A percentile compares a stretch with the other conserved stretches of the same genome.
These are phyloP conservation scores for Leptoclinus maculatus DNA, from an alignment of 2,797 vertebrate genomes.

Conservation along the genomic window DNA sequence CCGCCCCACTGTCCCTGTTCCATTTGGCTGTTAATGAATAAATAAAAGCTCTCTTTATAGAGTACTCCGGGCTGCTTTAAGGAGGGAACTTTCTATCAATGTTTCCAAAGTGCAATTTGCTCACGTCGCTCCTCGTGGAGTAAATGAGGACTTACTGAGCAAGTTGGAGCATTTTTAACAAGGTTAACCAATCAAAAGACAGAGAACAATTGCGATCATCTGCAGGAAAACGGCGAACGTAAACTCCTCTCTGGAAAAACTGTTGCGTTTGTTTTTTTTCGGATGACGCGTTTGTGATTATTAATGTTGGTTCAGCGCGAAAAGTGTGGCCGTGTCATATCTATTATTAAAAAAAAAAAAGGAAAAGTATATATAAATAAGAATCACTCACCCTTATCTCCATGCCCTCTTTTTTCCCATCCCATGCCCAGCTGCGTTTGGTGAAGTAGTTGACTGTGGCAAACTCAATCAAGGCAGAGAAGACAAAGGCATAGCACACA, in stretches of 20 bases:
- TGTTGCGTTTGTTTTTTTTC: slow-evolving; percentile 29
- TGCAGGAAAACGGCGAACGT: slow-evolving; percentile 10
- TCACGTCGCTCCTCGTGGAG: slow-evolving; percentile 39
- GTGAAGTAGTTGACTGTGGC: slow-evolving; percentile 99
- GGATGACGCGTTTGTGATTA: slow-evolving; percentile 18
- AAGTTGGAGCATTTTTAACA: slow-evolving; percentile 52
- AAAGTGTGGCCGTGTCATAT: slow-evolving; percentile 29
- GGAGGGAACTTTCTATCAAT: slow-evolving; percentile 62
- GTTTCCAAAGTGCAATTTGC: slow-evolving; percentile 63
- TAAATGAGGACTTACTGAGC: slow-evolving; percentile 48
- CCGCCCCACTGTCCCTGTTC: slow-evolving; percentile 72
- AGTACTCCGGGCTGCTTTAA: slow-evolving; percentile 67
- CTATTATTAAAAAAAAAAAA: neutral
- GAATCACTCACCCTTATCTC: slow-evolving; percentile 92
- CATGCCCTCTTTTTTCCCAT: slow-evolving; percentile 97
- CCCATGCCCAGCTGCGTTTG: slow-evolving; percentile 99
- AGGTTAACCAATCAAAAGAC: slow-evolving; percentile 57
- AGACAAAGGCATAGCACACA: slow-evolving; percentile 99
- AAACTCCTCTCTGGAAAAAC: slow-evolving; percentile 25
- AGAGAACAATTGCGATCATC: slow-evolving; percentile 40
- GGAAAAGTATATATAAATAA: neutral
- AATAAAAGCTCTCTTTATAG: slow-evolving; percentile 75
- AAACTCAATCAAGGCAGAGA: slow-evolving; percentile 99
- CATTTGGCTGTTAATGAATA: slow-evolving; percentile 81
- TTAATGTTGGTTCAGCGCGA: neutral